Evolutionary conservation across 2,888 invertebrate species (phyloP).

Genomic region (Leptopterna dolabrata): DNA sequence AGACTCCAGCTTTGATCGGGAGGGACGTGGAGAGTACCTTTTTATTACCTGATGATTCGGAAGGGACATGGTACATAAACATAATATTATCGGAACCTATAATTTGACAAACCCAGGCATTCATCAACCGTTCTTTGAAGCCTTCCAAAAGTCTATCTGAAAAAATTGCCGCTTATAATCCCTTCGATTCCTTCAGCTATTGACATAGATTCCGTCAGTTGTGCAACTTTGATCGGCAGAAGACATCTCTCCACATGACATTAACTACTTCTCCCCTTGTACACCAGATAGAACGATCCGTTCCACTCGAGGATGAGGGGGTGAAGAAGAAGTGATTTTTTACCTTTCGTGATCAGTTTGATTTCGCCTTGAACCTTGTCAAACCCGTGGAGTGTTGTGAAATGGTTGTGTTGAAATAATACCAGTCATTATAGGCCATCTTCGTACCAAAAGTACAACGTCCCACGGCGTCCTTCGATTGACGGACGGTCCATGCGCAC

Average conservation of each 20-base stretch:
- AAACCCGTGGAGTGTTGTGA: not conserved
- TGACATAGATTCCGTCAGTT: slow-evolving; percentile 34
- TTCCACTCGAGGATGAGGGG: not conserved
- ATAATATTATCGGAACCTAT: too few species aligned
- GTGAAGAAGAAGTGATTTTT: slow-evolving; percentile 10
- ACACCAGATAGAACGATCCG: not conserved
- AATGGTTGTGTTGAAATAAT: slow-evolving; percentile 30
- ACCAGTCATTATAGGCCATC: slow-evolving; percentile 9
- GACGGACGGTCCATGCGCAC: not conserved
- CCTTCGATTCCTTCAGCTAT: slow-evolving; percentile 8
- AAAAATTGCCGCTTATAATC: not conserved
- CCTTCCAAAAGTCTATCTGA: too few species aligned
- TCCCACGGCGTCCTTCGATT: not conserved
- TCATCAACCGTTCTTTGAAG: too few species aligned
- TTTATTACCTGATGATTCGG: too few species aligned
- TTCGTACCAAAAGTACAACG: not conserved
- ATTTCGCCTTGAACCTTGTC: slow-evolving; percentile 34
- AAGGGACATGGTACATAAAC: too few species aligned
- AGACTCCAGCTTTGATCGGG: too few species aligned
- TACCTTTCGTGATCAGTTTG: slow-evolving; percentile 8
- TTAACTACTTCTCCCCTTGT: not conserved
- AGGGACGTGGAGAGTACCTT: too few species aligned
- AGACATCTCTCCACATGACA: not conserved
- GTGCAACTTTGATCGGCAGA: not conserved
- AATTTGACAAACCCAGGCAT: too few species aligned